phyloP scores from a whole-genome alignment of 2,113 vertebrate species.

The Orthochromis malagaraziensis region DNA sequence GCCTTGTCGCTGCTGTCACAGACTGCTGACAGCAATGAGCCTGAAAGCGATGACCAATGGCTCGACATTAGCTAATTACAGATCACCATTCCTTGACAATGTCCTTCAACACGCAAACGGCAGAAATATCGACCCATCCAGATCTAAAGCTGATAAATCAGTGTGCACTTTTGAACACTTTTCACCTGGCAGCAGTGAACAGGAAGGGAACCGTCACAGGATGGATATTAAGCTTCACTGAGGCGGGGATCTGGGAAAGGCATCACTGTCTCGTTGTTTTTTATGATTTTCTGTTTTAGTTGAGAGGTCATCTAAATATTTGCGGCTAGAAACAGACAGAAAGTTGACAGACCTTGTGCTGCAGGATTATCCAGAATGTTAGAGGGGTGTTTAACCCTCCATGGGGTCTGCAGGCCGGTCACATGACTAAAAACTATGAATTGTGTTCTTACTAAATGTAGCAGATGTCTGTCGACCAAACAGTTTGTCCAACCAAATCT shows the following conservation, averaged over 20 bases:
- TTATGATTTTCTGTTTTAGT: background rate
- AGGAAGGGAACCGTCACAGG: fast-evolving
- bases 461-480: background rate
- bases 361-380: background rate
- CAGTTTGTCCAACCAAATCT: background rate
- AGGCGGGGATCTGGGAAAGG: background rate
- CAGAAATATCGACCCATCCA: background rate
- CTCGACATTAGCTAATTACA: background rate
- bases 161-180: background rate
- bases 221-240: background rate
- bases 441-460: background rate
- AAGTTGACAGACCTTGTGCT: background rate
- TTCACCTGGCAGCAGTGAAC: background rate
- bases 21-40: background rate
- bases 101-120: background rate
- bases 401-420: background rate
- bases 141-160: background rate
- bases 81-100: background rate
- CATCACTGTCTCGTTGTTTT: background rate
- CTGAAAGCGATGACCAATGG: background rate
- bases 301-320: background rate
- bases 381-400: fast-evolving
- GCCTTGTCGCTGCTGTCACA: background rate
- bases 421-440: background rate
- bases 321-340: background rate